Evolutionary conservation across 2,888 invertebrate genomes (phyloP), one percentile per base, ranked within the genome.

Genomic region (Callyntrura sp.): DNA sequence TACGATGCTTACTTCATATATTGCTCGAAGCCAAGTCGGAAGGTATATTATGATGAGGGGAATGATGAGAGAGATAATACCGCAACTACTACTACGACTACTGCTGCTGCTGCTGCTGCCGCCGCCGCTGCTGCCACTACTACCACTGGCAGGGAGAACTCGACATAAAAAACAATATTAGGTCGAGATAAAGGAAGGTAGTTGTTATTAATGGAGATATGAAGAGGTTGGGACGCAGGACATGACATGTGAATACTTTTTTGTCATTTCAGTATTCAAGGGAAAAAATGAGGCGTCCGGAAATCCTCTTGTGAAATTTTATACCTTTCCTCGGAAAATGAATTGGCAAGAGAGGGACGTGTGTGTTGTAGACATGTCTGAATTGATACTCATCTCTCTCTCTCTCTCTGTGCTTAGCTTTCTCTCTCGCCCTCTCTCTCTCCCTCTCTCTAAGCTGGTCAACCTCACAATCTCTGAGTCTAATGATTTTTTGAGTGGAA

Each of bases 261-360:
- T 82, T 62, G 43, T 23, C 65, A 62, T 43, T 14, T 12, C 65
- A 62, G 82, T 45, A 48, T 45, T 65, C 45, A 65, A 55, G 82
- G 43, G 79, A 82, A 82, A n/a, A 82, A 82, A 82, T 82, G 82
- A 82, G 23, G 82, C 79, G 35, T 79, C 79, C 79, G 79, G 60
- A 79, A 82, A 82, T 82, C 65, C 20, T 28, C 20, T 79, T 79
- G 57, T 79, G 79, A 60, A 79, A 79, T 79, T 79, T 79, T 57
- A 79, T 60, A 55, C 78, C 57, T 60, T 79, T 79, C 35, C 79
- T 57, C 35, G 5, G 55, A 35, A 17, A 35, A 60, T 17, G 12
- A 79, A 60, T 9, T 12, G 60, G 4, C 1, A 57, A 79, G 79
- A 79, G 57, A 79, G 51, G 60, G 9, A 51, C 9, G 28, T 35